Percentiles rank a stretch among this genome's conserved stretches.
Conservation (phyloP, 2,113 vertebrate species). For the Calyptomena viridis region DNA sequence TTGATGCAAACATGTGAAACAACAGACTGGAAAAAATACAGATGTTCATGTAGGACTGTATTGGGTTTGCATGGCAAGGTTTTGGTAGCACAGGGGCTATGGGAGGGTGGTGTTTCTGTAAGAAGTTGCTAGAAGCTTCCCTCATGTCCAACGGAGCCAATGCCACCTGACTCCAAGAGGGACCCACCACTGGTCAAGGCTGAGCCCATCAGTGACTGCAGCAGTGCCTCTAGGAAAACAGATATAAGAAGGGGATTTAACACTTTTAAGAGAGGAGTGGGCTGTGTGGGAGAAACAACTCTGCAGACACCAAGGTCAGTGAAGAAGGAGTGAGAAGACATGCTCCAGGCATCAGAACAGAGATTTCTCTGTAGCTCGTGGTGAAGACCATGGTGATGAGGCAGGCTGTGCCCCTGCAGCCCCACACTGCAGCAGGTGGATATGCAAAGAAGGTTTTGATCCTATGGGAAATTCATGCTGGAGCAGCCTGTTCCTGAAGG, state of each 20-base stretch:
- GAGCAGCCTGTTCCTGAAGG: neutral
- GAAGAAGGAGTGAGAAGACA: neutral
- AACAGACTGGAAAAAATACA: neutral
- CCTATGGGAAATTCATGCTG: neutral
- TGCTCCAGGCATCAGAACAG: neutral
- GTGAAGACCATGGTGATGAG: neutral
- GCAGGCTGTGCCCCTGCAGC: neutral
- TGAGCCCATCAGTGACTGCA: rapidly evolving
- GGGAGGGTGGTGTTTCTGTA: neutral
- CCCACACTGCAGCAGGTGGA: rapidly evolving
- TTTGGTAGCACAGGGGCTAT: neutral
- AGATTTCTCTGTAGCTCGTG: neutral
- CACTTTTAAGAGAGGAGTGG: neutral
- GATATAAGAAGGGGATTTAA: neutral
- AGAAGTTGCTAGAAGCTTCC: neutral
- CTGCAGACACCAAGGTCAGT: no score
- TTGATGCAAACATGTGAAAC: neutral
- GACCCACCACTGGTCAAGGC: neutral
- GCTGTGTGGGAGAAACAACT: neutral
- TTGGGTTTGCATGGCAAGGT: neutral
- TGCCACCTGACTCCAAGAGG: neutral
- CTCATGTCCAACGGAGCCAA: neutral
- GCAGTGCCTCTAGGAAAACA: neutral
- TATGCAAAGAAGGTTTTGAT: neutral
- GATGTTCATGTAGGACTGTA: neutral